Percentiles rank a stretch among this genome's conserved stretches.
Conservation (phyloP, 2,888 invertebrate species). For the Sesia bembeciformis region DNA sequence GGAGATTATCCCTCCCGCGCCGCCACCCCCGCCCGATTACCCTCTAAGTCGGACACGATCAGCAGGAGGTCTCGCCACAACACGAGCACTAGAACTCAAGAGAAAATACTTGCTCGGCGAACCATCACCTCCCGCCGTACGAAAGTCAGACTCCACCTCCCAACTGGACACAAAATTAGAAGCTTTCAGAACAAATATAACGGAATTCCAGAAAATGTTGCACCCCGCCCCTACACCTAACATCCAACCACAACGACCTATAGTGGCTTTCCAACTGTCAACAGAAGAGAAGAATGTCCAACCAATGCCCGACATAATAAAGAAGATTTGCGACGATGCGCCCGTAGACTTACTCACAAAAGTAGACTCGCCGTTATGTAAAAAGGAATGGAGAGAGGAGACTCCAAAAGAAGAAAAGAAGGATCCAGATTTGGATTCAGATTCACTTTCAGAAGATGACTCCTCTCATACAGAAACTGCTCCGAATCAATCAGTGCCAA, state of each 20-base stretch:
- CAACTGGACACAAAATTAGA: slow-evolving; percentile 89
- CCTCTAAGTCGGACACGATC: slow-evolving; percentile 87
- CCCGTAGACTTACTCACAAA: slow-evolving; percentile 55
- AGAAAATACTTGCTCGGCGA: slow-evolving; percentile 88
- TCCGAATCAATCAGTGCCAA: slow-evolving; percentile 73
- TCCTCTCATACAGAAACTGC: slow-evolving; percentile 52
- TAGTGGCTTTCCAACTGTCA: slow-evolving; percentile 37
- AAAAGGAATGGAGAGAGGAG: slow-evolving; percentile 61
- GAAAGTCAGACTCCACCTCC: slow-evolving; percentile 88
- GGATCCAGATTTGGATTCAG: slow-evolving; percentile 56
- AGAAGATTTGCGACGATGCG: slow-evolving; percentile 47
- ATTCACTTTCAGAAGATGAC: slow-evolving; percentile 74
- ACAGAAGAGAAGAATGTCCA: slow-evolving; percentile 57
- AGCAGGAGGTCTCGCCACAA: slow-evolving; percentile 90
- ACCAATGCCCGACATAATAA: slow-evolving; percentile 77
- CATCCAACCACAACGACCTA: slow-evolving; percentile 23
- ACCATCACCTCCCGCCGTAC: slow-evolving; percentile 79
- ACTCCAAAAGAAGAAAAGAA: slow-evolving; percentile 47
- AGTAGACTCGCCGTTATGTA: slow-evolving; percentile 38
- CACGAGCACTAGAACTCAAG: slow-evolving; percentile 89
- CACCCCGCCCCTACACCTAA: slow-evolving; percentile 79
- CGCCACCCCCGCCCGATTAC: slow-evolving; percentile 78
- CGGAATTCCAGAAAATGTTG: slow-evolving; percentile 89
- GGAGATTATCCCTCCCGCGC: slow-evolving; percentile 86
- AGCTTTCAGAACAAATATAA: slow-evolving; percentile 88